Percentiles rank a stretch among this genome's conserved stretches.
Evolutionary conservation across 2,797 vertebrate genomes (phyloP).

Genomic region (Arrhamphus sclerolepis): DNA sequence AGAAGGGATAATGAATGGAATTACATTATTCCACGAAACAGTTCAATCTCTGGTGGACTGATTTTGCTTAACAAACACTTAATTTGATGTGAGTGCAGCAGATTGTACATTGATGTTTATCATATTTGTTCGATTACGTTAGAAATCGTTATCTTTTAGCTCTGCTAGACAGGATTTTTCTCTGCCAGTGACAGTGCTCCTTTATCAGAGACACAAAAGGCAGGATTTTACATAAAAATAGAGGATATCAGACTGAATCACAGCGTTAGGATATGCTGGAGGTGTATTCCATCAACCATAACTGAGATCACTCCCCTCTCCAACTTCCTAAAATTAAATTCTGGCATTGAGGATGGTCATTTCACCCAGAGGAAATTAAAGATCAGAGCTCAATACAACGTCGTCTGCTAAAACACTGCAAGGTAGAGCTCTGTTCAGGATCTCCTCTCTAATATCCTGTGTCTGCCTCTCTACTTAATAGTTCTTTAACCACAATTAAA

Average conservation of each 20-base stretch:
- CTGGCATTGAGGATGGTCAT: conserved; percentile 36
- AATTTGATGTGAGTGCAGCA: conserved; percentile 30
- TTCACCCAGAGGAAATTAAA: conserved; percentile 60
- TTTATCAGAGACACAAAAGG: too few species aligned
- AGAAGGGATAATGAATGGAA: conserved; percentile 25
- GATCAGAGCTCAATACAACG: conserved; percentile 32
- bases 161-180: conserved; percentile 1
- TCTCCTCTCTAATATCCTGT: neutral
- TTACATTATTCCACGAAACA: conserved; percentile 22
- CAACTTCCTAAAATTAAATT: conserved; percentile 44
- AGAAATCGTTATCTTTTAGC: conserved; percentile 11
- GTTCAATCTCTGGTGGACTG: conserved; percentile 7
- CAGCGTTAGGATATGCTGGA: too few species aligned
- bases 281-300: too few species aligned
- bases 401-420: conserved; percentile 22
- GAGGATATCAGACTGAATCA: too few species aligned
- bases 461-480: too few species aligned
- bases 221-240: too few species aligned
- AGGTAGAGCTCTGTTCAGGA: conserved; percentile 10
- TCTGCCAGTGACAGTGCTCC: too few species aligned
- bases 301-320: too few species aligned
- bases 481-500: conserved; percentile 5
- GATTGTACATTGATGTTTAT: conserved; percentile 29
- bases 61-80: conserved; percentile 27
- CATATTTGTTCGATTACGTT: conserved; percentile 23